Conservation (phyloP, 2,113 vertebrate genomes). For the Lampris incognitus region DNA sequence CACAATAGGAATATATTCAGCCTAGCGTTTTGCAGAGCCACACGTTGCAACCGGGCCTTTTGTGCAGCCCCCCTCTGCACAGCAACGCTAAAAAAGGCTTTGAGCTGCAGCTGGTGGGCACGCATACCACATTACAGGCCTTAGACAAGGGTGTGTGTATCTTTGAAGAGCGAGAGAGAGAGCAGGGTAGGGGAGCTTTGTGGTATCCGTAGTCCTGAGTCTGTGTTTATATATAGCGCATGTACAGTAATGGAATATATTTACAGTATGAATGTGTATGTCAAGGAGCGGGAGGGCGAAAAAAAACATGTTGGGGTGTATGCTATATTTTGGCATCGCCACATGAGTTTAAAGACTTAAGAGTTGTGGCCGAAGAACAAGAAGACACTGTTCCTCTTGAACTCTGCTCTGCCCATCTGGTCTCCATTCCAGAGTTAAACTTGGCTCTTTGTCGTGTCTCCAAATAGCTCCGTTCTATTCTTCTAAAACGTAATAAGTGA, state of each 20-base stretch:
- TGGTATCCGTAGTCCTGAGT: slow-evolving; percentile 39
- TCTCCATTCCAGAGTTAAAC: slow-evolving; percentile 66
- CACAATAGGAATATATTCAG: slow-evolving; percentile 65
- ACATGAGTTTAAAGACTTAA: slow-evolving; percentile 3
- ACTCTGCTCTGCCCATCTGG: slow-evolving; percentile 52
- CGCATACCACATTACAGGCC: slow-evolving; percentile 63
- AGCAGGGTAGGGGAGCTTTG: slow-evolving; percentile 17
- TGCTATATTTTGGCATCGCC: slow-evolving; percentile 19
- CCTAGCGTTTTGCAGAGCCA: slow-evolving; percentile 56
- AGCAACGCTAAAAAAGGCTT: slow-evolving; percentile 44
- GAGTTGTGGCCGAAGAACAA: slow-evolving; percentile 20
- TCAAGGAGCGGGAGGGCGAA: not conserved
- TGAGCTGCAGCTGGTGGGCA: slow-evolving; percentile 69
- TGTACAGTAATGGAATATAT: not conserved
- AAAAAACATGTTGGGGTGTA: slow-evolving; percentile 13
- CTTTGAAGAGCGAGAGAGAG: slow-evolving; percentile 37
- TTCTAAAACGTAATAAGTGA: slow-evolving; percentile 66
- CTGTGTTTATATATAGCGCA: slow-evolving; percentile 7
- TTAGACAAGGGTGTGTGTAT: slow-evolving; percentile 36
- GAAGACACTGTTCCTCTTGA: slow-evolving; percentile 40
- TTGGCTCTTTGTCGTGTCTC: slow-evolving; percentile 47
- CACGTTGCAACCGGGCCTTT: slow-evolving; percentile 66
- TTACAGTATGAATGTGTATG: not conserved
- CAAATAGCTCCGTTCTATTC: slow-evolving; percentile 48
- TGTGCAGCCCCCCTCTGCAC: slow-evolving; percentile 43